These are phyloP conservation scores for Hyposmocoma kahamanoa DNA, from an alignment of 1,140 invertebrate genomes.

Conservation along the genomic window DNA sequence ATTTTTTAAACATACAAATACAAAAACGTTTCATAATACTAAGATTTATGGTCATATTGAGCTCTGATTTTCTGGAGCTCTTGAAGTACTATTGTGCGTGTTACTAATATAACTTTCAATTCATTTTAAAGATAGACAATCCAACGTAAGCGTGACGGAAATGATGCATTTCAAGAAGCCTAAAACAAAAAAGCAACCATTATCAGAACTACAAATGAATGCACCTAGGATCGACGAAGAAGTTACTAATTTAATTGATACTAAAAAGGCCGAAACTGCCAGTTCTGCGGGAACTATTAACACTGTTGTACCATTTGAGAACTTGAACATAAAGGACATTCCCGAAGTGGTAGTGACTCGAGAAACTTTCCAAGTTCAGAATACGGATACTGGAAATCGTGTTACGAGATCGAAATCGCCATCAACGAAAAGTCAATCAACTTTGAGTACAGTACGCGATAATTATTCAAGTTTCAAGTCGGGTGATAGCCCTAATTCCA, in stretches of 20 bases:
- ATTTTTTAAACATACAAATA: too few relatives aligned
- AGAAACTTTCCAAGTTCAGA: constrained; percentile 14
- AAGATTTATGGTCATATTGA: too few relatives aligned
- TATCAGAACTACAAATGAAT: constrained; percentile 47
- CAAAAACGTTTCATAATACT: too few relatives aligned
- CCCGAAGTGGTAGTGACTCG: constrained; percentile 36
- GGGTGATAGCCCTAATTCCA: constrained; percentile 37
- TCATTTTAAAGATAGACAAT: constrained; percentile 44
- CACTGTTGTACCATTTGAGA: constrained; percentile 47
- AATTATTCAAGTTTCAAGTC: constrained; percentile 47
- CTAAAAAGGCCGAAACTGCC: constrained; percentile 31
- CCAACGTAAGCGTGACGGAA: constrained; percentile 47
- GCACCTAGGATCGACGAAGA: constrained; percentile 32
- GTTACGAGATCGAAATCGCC: constrained; percentile 42
- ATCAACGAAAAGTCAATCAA: constrained; percentile 49
- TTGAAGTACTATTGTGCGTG: too few relatives aligned
- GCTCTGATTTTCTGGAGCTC: too few relatives aligned
- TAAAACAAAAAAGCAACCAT: constrained; percentile 35
- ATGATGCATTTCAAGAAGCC: constrained; percentile 40
- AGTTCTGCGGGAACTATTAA: constrained; percentile 41
- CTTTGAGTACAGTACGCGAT: constrained; percentile 53
- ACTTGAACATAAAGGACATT: constrained; percentile 30
- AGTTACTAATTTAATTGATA: constrained; percentile 40
- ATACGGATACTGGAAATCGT: constrained; percentile 20
- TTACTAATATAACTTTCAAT: background rate